phyloP scores from a whole-genome alignment of 2,113 vertebrate species.

The Hemiprocne comata region DNA sequence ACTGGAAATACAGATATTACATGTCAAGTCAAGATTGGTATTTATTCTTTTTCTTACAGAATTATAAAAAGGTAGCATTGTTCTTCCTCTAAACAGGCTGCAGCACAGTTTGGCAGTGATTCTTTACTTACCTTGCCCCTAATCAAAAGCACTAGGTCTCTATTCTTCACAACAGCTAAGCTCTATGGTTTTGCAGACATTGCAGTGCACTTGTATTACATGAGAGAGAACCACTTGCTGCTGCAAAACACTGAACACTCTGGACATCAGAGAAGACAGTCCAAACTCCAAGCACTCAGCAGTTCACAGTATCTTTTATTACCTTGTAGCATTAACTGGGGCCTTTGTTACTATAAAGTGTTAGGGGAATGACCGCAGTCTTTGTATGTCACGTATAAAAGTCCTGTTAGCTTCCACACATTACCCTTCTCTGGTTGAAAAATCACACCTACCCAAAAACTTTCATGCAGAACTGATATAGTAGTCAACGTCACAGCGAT shows the following conservation, averaged over 20 bases:
- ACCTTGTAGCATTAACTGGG: neutral
- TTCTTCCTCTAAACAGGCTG: neutral
- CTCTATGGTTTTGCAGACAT: neutral
- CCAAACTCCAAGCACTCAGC: neutral
- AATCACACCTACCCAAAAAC: neutral
- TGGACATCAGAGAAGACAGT: neutral
- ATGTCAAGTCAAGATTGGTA: neutral
- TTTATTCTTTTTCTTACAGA: neutral
- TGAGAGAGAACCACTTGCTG: neutral
- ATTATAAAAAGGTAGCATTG: neutral
- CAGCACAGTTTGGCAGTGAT: neutral
- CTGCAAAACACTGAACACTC: neutral
- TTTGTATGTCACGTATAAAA: rapidly evolving
- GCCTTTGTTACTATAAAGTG: neutral
- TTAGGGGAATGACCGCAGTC: neutral
- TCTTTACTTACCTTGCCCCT: neutral
- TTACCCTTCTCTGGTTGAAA: neutral
- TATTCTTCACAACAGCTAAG: neutral
- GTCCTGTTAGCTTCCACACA: neutral
- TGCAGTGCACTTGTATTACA: neutral
- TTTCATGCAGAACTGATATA: neutral
- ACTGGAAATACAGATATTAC: slow-evolving; percentile 57
- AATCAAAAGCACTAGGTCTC: neutral
- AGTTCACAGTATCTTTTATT: neutral
- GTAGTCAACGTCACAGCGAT: neutral